Evolutionary conservation across 1,140 invertebrate species (phyloP).

Genomic region (Drosophila nigromelanica): DNA sequence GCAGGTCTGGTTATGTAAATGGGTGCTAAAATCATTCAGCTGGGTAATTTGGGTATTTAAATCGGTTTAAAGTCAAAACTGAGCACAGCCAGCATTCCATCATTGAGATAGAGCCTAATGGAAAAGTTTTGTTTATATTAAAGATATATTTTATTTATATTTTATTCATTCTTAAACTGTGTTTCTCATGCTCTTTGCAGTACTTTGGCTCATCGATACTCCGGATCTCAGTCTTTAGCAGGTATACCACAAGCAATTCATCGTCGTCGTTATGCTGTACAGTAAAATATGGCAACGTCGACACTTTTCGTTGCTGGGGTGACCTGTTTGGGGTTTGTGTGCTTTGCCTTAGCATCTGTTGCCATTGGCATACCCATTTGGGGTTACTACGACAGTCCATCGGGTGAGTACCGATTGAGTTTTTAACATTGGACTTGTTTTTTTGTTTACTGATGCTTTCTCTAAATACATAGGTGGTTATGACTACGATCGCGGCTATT

Average conservation of each 20-base stretch:
- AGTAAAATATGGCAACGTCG: constrained; percentile 84
- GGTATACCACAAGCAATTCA: too few relatives aligned
- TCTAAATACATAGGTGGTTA: constrained; percentile 62
- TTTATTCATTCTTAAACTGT: too few relatives aligned
- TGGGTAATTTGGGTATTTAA: constrained; percentile 18
- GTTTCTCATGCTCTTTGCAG: background rate
- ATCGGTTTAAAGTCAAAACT: background rate
- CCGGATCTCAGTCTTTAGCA: constrained; percentile 58
- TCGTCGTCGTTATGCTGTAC: constrained; percentile 74
- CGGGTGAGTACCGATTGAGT: constrained; percentile 50
- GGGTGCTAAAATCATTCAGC: background rate
- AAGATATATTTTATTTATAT: too few relatives aligned
- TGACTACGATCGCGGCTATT: constrained; percentile 89
- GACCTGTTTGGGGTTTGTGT: constrained; percentile 90
- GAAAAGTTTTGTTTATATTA: too few relatives aligned
- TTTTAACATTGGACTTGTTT: constrained; percentile 39
- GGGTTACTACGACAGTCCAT: constrained; percentile 90
- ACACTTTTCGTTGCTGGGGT: constrained; percentile 89
- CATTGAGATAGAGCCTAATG: too few relatives aligned
- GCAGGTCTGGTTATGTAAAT: background rate
- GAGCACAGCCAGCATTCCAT: too few relatives aligned
- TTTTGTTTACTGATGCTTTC: constrained; percentile 75
- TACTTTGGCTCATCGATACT: constrained; percentile 17
- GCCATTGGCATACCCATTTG: constrained; percentile 91
- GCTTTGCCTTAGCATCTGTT: constrained; percentile 90